Percentiles rank a stretch among this genome's conserved stretches.
Conservation (phyloP, 2,888 invertebrate genomes). For the Spicauda simplicius region DNA sequence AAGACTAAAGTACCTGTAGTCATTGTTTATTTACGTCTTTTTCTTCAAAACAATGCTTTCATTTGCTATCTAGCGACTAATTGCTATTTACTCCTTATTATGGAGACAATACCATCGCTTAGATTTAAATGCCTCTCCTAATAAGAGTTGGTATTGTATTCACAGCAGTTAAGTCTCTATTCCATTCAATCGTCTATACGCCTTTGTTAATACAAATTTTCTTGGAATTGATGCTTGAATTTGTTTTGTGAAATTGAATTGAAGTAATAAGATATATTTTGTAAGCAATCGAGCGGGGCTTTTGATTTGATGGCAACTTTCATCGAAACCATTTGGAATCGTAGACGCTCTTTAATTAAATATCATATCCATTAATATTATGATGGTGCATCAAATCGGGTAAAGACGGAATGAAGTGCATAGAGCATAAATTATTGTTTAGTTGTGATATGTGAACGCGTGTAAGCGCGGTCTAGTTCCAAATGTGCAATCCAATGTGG, state of each 20-base stretch:
- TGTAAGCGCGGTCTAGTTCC: slow-evolving; percentile 62
- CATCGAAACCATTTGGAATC: slow-evolving; percentile 10
- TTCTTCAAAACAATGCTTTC: slow-evolving; percentile 13
- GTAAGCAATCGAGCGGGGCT: slow-evolving; percentile 3
- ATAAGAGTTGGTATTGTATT: slow-evolving; percentile 30
- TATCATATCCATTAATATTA: slow-evolving; percentile 77
- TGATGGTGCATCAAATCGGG: slow-evolving; percentile 64
- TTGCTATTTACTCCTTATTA: slow-evolving; percentile 23
- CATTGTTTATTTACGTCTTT: slow-evolving; percentile 3
- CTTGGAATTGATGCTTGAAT: slow-evolving; percentile 25
- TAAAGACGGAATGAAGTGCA: slow-evolving; percentile 60
- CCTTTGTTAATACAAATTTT: slow-evolving; percentile 24
- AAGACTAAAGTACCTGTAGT: not conserved
- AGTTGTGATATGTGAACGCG: slow-evolving; percentile 74
- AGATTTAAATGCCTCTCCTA: slow-evolving; percentile 25
- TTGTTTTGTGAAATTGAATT: slow-evolving; percentile 27
- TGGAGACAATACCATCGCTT: slow-evolving; percentile 26
- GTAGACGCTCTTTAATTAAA: slow-evolving; percentile 59
- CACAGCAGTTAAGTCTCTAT: slow-evolving; percentile 27
- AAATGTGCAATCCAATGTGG: slow-evolving; percentile 72
- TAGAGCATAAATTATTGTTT: slow-evolving; percentile 71
- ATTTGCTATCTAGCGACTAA: slow-evolving; percentile 16
- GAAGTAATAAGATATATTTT: not conserved
- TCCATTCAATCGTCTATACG: slow-evolving; percentile 16
- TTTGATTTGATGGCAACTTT: not conserved